Base-by-base conservation (phyloP, 1,140 invertebrate genomes). In the Calliopsis andreniformis region DNA sequence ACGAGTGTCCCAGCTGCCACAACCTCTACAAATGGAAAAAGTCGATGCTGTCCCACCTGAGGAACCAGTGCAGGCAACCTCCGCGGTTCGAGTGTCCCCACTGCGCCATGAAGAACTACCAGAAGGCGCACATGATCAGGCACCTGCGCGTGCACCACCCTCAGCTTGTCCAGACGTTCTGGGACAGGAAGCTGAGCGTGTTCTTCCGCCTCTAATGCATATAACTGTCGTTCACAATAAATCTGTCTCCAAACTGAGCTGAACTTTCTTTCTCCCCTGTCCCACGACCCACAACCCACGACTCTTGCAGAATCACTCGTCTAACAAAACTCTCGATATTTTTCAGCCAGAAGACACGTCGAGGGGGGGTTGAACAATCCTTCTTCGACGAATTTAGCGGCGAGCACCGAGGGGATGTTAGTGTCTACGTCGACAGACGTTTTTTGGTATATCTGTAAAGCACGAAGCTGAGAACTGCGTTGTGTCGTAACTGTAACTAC, bases 11-110 rank as follows among this genome's bases (percentile, higher is more conserved):
- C 39, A 91, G 93, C 75, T 95, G 94, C 84, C 86, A 87, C 7
- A 92, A 91, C 43, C 86, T 91, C 39, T 94, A 94, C 80, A 91
- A 92, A 18, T 91, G 93, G 83, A 94, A 93, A 84, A 93, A 94
- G 66, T 93, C 93, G 68, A 90, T 94, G 84, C 89, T 92, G 8
- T 86, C 92, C n/a, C 93, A 94, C 83, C 73, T 93, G 77, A 87
- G 89, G 23, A 89, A 90, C 82, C 92, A 93, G 71, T 94, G 93
- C 76, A 93, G 92, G 16, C 90, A 93, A 28, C 92, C 92, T 39
- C 93, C 93, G 14, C 87, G 92, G 53, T 93, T 94, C 80, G 89
- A 92, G 55, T 94, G 93, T 77, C 89, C 89, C 6, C 80, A 90
- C 76, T 93, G 93, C 76, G 30, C 63, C 14, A 64, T 64, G 25